Evolutionary conservation across 2,797 vertebrate genomes (phyloP).

Genomic region (Darevskia mixta): DNA sequence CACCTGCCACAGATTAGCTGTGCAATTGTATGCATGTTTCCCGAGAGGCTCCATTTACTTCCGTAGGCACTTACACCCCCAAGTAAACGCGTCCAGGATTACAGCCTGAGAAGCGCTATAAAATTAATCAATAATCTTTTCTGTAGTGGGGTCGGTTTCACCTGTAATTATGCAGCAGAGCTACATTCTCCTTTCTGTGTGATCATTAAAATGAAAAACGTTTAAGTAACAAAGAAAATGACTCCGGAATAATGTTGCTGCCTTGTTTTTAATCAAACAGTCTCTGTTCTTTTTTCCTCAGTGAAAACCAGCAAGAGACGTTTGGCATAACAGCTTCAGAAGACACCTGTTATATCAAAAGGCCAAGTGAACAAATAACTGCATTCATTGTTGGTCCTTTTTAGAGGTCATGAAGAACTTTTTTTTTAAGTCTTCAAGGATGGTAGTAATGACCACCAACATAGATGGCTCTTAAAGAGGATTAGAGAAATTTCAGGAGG

Average conservation of each 20-base stretch:
- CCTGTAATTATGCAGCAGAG: slow-evolving; percentile 1
- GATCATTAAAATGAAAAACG: slow-evolving; percentile 9
- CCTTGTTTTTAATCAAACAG: not conserved
- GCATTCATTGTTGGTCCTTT: not conserved
- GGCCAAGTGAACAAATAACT: not conserved
- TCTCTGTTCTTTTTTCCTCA: not conserved
- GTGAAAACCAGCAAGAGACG: not conserved
- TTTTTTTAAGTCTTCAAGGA: not conserved
- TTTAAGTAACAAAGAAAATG: not conserved
- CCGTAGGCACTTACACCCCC: not conserved
- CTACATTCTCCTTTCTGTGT: not conserved
- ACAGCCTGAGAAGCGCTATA: not conserved
- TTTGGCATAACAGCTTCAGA: not conserved
- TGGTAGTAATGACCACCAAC: too few relatives aligned
- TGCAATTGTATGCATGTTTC: too few relatives aligned
- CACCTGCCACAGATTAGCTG: not conserved
- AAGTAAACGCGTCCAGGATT: not conserved
- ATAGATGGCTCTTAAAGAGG: too few relatives aligned
- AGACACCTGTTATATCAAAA: slow-evolving; percentile 7
- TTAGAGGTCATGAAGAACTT: too few relatives aligned
- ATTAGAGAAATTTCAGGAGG: too few relatives aligned
- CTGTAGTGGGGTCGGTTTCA: not conserved
- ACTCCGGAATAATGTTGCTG: not conserved
- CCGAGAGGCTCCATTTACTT: not conserved
- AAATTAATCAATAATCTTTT: not conserved